Evolutionary conservation across 2,113 vertebrate species (phyloP), one percentile per base, ranked within the genome.

Genomic region (Pyrgilauda ruficollis): DNA sequence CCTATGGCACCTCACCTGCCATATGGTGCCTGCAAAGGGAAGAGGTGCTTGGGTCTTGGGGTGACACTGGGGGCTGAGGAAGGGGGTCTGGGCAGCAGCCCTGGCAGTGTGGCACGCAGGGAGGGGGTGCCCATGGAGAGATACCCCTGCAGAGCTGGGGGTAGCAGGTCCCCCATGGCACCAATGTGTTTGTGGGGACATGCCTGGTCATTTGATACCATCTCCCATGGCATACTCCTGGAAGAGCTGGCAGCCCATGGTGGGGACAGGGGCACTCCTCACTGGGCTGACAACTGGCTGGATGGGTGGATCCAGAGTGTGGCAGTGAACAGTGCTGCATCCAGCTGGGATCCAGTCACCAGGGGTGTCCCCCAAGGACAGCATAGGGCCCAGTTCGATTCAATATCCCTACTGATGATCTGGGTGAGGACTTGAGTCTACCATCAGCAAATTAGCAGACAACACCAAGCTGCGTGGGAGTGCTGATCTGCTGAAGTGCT

Each of bases 61-160:
- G 15, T 12, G 56, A 59, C 27, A 44, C 1, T 2, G 4, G 24
- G 21, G 4, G 6, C 17, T 13, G 24, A 61, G 16, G 11, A 20
- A 77, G 2, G 11, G 7, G 4, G 3, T 18, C 21, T 23, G 53
- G 28, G n/a, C 6, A 9, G 22, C 1, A 0, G 56, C 15, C 30
- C 33, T 3, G 10, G 52, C 37, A 41, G 30, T 0, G 17, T 20
- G 13, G 7, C 5, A 12, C 15, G 7, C 3, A 6, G 5, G 9
- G 12, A 24, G 10, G 11, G 6, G 4, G 50, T 37, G 5, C 8
- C 28, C 39, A 5, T 12, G 12, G 12, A 16, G 26, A 4, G 4
- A 50, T 10, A 64, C 11, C 33, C 41, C 12, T 7, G 10, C 1
- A 0, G 17, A 13, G 37, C 52, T 20, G 14, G 15, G 7, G 6